These are phyloP conservation scores for Henicopernis longicauda DNA, from an alignment of 2,113 vertebrate species.

Conservation along the genomic window DNA sequence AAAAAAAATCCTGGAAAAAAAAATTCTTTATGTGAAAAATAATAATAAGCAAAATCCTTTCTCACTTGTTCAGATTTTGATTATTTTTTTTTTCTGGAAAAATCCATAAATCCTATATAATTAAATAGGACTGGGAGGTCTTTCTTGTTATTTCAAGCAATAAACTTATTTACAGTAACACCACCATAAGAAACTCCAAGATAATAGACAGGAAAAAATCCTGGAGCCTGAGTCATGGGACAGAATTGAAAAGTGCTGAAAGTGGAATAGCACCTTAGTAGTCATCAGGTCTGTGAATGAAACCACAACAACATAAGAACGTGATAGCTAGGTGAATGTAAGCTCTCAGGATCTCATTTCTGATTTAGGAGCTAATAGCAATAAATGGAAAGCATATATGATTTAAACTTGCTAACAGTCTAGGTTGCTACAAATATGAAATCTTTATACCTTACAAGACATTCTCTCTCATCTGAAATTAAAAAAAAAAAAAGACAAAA, in stretches of 20 bases:
- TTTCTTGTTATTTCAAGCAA: not conserved
- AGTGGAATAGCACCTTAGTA: not conserved
- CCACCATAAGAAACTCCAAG: not conserved
- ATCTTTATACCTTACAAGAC: not conserved
- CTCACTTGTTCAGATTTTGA: not conserved
- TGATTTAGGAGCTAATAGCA: not conserved
- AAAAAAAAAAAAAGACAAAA: too few relatives aligned
- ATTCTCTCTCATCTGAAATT: not conserved
- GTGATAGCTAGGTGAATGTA: not conserved
- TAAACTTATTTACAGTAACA: not conserved
- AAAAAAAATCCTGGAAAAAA: not conserved
- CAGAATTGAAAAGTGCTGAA: not conserved
- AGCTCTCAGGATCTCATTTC: not conserved
- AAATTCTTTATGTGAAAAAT: not conserved
- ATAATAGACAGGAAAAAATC: not conserved
- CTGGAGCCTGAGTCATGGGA: not conserved
- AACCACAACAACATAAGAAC: not conserved
- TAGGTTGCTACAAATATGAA: not conserved
- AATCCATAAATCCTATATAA: not conserved
- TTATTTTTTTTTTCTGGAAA: not conserved
- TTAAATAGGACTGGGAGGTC: not conserved
- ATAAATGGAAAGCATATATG: not conserved
- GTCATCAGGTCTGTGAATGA: not conserved
- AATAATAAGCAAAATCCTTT: not conserved
- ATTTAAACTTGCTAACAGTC: not conserved